These are phyloP conservation scores for Coecobrya sp. DNA, from an alignment of 2,888 invertebrate species.

Conservation along the genomic window DNA sequence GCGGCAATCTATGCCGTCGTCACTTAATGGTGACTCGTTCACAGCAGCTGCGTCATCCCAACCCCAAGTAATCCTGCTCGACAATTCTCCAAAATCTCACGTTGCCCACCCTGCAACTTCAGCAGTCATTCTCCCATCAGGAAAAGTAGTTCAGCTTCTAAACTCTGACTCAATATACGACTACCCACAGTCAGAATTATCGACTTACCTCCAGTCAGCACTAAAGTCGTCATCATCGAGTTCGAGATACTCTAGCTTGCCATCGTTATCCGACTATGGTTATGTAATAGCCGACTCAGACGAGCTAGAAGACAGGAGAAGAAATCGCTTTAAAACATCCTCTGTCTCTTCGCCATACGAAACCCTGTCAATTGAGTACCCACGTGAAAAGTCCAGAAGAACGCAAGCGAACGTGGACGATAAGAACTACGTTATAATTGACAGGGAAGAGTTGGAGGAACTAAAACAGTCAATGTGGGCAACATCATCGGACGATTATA, in stretches of 20 bases:
- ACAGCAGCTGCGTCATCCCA: neutral
- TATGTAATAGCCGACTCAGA: neutral
- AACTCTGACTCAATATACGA: conserved; percentile 10
- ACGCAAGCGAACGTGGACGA: neutral
- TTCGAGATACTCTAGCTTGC: neutral
- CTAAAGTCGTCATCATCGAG: neutral
- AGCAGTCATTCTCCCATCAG: neutral
- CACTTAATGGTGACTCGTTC: neutral
- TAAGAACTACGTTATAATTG: conserved; percentile 1
- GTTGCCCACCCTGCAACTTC: neutral
- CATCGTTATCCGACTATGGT: conserved; percentile 2
- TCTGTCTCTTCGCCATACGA: too few relatives aligned
- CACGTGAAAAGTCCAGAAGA: neutral
- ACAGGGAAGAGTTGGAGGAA: conserved; percentile 49
- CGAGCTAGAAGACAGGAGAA: neutral
- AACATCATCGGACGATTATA: neutral
- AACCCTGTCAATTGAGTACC: too few relatives aligned
- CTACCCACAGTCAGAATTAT: neutral
- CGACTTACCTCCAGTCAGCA: neutral
- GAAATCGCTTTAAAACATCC: neutral
- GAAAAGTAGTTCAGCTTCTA: neutral
- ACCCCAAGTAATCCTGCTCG: neutral
- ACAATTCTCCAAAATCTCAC: conserved; percentile 4
- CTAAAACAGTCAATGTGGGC: neutral
- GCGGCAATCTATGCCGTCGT: neutral